Conservation (phyloP, 2,797 vertebrate genomes). For the Garrulus glandarius region DNA sequence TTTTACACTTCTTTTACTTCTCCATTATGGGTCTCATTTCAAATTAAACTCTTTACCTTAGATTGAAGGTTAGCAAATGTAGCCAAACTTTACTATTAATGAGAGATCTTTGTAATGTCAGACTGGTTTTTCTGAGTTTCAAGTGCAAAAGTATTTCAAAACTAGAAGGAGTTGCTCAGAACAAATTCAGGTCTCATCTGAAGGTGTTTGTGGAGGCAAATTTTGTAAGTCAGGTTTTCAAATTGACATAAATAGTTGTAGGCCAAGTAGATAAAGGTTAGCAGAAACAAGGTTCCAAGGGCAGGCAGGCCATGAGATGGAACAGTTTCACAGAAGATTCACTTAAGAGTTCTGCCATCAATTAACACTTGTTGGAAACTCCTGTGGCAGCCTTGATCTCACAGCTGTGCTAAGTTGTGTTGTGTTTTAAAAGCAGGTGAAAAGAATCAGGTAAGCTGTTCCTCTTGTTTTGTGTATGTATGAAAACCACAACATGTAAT, state of each 20-base stretch:
- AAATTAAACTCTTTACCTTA: background rate
- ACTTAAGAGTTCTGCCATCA: background rate
- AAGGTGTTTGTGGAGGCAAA: background rate
- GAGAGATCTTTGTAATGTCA: background rate
- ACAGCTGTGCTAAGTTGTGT: background rate
- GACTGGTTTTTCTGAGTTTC: background rate
- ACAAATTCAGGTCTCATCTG: background rate
- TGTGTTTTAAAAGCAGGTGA: background rate
- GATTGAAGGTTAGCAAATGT: background rate
- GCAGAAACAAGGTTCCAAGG: background rate
- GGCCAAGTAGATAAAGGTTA: background rate
- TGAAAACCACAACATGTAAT: conserved; percentile 22
- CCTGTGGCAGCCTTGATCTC: background rate
- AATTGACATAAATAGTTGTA: background rate
- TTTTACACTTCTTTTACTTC: background rate
- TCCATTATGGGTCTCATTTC: background rate
- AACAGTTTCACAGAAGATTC: background rate
- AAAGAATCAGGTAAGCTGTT: conserved; percentile 53
- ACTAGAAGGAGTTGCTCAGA: background rate
- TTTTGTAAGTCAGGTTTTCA: background rate
- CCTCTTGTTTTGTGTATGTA: background rate
- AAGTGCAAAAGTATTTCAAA: background rate
- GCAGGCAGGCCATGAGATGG: background rate
- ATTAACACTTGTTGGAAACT: background rate
- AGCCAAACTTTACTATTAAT: background rate